Base-by-base conservation (phyloP, 2,888 invertebrate species). In the Euspilapteryx auroguttella region DNA sequence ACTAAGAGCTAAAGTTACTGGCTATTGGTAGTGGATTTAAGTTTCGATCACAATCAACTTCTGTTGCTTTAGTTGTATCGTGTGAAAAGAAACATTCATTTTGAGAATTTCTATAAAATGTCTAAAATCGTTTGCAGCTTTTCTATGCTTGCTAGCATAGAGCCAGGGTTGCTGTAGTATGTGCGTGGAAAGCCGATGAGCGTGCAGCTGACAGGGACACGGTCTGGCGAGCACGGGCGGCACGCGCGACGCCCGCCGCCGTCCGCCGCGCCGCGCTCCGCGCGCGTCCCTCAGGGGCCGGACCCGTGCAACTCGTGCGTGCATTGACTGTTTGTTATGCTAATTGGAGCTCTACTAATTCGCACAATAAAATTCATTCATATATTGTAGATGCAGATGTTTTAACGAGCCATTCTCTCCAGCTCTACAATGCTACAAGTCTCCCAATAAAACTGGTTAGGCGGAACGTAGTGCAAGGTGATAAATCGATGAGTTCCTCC, bases 1-100 rank as follows among this genome's bases (percentile, higher is more conserved):
- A 71, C 65, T 65, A 68, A 66, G 61, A 64, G 55, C 65, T 59
- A 42, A 7, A 20, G n/a, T n/a, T n/a, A n/a, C n/a, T n/a, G n/a
- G n/a, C n/a, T n/a, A n/a, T n/a, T n/a, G n/a, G n/a, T n/a, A n/a
- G n/a, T n/a, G n/a, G n/a, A n/a, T n/a, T n/a, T n/a, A n/a, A n/a
- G n/a, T n/a, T n/a, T n/a, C n/a, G n/a, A n/a, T n/a, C n/a, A n/a
- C n/a, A n/a, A n/a, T n/a, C n/a, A n/a, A n/a, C n/a, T n/a, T n/a
- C n/a, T n/a, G n/a, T n/a, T n/a, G n/a, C n/a, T n/a, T n/a, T n/a
- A n/a, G n/a, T n/a, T n/a, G n/a, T n/a, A n/a, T n/a, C n/a, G n/a
- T n/a, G n/a, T n/a, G n/a, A n/a, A n/a, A n/a, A n/a, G n/a, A n/a
- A n/a, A n/a, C n/a, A n/a, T n/a, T n/a, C n/a, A n/a, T n/a, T n/a